Evolutionary conservation across 2,888 invertebrate genomes (phyloP).

Genomic region (Parnassius orleans): DNA sequence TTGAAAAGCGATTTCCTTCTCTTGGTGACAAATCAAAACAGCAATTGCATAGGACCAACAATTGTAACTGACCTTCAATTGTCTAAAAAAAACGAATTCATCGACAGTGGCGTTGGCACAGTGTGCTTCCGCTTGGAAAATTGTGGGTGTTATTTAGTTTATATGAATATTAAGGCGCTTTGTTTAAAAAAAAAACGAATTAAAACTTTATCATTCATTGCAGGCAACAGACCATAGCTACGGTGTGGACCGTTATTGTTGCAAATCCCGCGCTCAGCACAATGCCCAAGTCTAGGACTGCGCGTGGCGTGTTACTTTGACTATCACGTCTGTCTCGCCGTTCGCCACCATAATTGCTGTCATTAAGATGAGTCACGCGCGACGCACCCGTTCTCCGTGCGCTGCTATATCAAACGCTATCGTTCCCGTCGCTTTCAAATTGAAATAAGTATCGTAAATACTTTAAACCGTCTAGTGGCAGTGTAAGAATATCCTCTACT

Average conservation of each 20-base stretch:
- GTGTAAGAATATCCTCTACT: too few species aligned
- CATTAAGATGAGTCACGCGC: slow-evolving; percentile 79
- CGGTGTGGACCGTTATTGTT: slow-evolving; percentile 29
- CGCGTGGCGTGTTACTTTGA: slow-evolving; percentile 58
- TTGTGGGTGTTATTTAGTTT: slow-evolving; percentile 33
- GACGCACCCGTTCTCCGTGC: slow-evolving; percentile 59
- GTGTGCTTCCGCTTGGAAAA: slow-evolving; percentile 43
- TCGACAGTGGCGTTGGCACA: slow-evolving; percentile 18
- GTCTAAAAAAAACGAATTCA: slow-evolving; percentile 35
- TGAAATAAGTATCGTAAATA: slow-evolving; percentile 26
- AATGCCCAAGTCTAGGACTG: slow-evolving; percentile 35
- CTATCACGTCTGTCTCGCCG: slow-evolving; percentile 45
- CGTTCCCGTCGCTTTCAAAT: slow-evolving; percentile 36
- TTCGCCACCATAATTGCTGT: slow-evolving; percentile 65
- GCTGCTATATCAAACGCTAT: slow-evolving; percentile 64
- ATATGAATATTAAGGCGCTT: neutral
- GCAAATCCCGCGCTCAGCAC: slow-evolving; percentile 20
- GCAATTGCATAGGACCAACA: slow-evolving; percentile 37
- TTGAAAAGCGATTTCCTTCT: slow-evolving; percentile 58
- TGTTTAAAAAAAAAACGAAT: neutral
- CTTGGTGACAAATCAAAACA: slow-evolving; percentile 39
- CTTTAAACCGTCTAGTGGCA: neutral
- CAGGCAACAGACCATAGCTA: slow-evolving; percentile 23
- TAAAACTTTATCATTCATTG: slow-evolving; percentile 4
- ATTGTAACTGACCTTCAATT: slow-evolving; percentile 33